Evolutionary conservation across 2,113 vertebrate species (phyloP).

Genomic region (Climacteris rufus): DNA sequence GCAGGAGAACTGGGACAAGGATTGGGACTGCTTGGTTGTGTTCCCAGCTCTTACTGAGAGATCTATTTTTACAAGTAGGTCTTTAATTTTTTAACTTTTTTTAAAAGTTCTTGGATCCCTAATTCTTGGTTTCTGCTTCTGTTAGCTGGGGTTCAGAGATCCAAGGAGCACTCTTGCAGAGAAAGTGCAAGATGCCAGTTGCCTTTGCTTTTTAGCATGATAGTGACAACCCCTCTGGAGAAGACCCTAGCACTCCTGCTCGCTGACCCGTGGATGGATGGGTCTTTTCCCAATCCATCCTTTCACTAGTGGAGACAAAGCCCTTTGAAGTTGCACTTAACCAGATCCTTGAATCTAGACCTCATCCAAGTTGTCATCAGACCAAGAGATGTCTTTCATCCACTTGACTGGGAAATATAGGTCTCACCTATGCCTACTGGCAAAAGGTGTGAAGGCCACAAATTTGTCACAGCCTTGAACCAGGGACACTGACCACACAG

Average conservation of each 20-base stretch:
- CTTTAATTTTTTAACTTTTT: not conserved
- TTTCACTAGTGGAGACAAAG: not conserved
- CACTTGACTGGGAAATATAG: not conserved
- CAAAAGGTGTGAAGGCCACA: not conserved
- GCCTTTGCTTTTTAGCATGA: not conserved
- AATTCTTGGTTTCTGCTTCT: not conserved
- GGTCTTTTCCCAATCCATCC: rapidly evolving
- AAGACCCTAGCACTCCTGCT: not conserved
- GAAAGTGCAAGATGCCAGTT: not conserved
- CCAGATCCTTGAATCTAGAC: not conserved
- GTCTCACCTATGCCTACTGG: not conserved
- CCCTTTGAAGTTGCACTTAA: not conserved
- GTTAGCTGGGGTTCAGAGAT: not conserved
- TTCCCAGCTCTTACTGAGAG: not conserved
- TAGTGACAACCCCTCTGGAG: not conserved
- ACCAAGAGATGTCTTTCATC: not conserved
- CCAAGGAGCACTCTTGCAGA: not conserved
- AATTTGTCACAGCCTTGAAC: not conserved
- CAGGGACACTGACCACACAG: not conserved
- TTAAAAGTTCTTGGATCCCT: not conserved
- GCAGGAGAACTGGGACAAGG: not conserved
- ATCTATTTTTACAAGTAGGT: not conserved
- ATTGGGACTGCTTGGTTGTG: not conserved
- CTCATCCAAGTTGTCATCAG: not conserved
- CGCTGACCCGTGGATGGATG: not conserved